phyloP scores from a whole-genome alignment of 2,113 vertebrate genomes.

The Poeciliopsis turrubarensis region DNA sequence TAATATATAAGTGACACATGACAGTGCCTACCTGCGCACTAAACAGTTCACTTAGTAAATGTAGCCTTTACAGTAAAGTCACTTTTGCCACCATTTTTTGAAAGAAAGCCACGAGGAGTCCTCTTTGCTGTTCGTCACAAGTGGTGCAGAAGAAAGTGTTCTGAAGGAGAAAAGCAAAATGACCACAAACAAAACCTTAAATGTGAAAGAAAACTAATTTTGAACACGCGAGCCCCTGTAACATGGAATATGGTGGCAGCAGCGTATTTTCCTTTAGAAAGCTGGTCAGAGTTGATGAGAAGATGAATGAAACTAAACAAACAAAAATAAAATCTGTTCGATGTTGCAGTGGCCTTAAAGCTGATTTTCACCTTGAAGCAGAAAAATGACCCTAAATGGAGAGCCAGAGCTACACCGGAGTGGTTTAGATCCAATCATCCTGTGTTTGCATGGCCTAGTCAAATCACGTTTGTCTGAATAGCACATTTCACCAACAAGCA shows the following conservation, averaged over 20 bases:
- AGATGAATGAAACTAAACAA: not conserved
- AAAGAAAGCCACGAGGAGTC: not conserved
- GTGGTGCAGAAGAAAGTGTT: not conserved
- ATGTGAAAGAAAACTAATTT: not conserved
- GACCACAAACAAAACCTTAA: not conserved
- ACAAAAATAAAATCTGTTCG: no score
- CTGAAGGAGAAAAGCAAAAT: not conserved
- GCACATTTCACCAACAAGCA: no score
- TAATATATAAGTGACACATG: not conserved
- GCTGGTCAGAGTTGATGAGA: not conserved
- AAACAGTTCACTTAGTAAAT: not conserved
- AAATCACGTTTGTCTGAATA: constrained; percentile 6
- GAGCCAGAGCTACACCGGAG: no score
- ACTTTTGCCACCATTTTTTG: not conserved
- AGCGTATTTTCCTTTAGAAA: not conserved
- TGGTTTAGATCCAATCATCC: no score
- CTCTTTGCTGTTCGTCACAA: not conserved
- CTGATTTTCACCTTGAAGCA: no score
- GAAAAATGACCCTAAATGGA: no score
- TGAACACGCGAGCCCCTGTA: not conserved
- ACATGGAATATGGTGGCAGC: not conserved
- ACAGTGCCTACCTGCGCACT: not conserved
- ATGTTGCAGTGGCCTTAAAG: no score
- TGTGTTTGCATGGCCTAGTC: constrained; percentile 36
- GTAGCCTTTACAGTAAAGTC: not conserved